phyloP scores from a whole-genome alignment of 2,888 invertebrate genomes.

The Sylvicola cinctus region DNA sequence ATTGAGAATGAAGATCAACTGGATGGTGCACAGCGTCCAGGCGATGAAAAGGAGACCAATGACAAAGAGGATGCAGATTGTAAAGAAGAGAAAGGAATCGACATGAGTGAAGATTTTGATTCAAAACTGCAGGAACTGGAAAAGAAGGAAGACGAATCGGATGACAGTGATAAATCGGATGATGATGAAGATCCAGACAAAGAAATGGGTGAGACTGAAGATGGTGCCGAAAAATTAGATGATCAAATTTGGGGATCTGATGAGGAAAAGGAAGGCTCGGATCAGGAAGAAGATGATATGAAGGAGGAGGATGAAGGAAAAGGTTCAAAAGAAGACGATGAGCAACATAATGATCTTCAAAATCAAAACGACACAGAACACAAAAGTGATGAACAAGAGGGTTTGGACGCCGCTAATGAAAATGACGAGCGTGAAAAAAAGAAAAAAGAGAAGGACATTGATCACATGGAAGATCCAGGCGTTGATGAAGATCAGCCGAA shows the following conservation, averaged over 20 bases:
- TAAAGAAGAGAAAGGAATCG: constrained; percentile 78
- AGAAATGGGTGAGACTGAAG: constrained; percentile 89
- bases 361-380: constrained; percentile 33
- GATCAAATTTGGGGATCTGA: constrained; percentile 73
- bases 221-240: constrained; percentile 63
- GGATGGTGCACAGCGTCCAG: constrained; percentile 64
- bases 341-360: constrained; percentile 24
- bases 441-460: constrained; percentile 45
- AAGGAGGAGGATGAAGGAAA: constrained; percentile 40
- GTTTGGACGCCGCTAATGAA: constrained; percentile 19
- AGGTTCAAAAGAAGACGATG: constrained; percentile 58
- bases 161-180: constrained; percentile 37
- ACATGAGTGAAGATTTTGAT: constrained; percentile 93
- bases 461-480: constrained; percentile 65
- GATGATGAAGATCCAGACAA: constrained; percentile 73
- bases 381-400: constrained; percentile 29
- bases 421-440: constrained; percentile 14
- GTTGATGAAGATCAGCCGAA: constrained; percentile 58
- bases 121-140: constrained; percentile 62
- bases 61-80: constrained; percentile 50
- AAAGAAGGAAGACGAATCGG: constrained; percentile 31
- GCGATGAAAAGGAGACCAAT: constrained; percentile 48
- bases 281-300: constrained; percentile 31
- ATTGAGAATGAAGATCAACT: constrained; percentile 72
- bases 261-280: constrained; percentile 45